Evolutionary conservation across 1,140 invertebrate species (phyloP).

Genomic region (Heliconius congener): DNA sequence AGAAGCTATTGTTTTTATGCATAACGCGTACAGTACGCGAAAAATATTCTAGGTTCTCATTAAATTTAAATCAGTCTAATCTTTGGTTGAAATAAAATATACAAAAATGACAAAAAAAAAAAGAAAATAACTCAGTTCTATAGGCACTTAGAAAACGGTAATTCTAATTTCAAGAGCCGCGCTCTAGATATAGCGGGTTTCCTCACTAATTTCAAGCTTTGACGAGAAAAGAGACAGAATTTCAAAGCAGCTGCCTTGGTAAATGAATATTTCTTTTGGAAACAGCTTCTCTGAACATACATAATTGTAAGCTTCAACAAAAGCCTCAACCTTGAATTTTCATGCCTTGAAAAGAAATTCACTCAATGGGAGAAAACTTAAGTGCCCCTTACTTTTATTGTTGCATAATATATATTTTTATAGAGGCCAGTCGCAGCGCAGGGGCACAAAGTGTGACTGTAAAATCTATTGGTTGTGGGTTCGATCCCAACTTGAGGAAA

Average conservation of each 20-base stretch:
- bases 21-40: neutral
- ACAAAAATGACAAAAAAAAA: neutral
- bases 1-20: neutral
- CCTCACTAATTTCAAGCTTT: conserved; percentile 3
- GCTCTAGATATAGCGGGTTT: conserved; percentile 10
- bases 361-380: conserved; percentile 3
- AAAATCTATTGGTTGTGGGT: no score
- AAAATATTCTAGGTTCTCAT: neutral
- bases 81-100: no score
- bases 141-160: no score
- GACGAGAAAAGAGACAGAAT: conserved; percentile 12
- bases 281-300: conserved; percentile 8
- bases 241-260: neutral
- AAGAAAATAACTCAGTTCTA: no score
- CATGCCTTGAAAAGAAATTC: conserved; percentile 1
- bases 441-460: no score
- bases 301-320: conserved; percentile 3
- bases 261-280: conserved; percentile 12
- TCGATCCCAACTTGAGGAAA: no score
- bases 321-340: conserved; percentile 4
- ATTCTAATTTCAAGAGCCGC: no score
- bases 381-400: neutral
- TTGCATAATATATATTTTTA: neutral
- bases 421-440: no score
- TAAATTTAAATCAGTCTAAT: neutral